A percentile compares a stretch with the other conserved stretches of the same genome.
These are phyloP conservation scores for Neotragus moschatus DNA, from an alignment of 2,113 vertebrate species.

Conservation along the genomic window DNA sequence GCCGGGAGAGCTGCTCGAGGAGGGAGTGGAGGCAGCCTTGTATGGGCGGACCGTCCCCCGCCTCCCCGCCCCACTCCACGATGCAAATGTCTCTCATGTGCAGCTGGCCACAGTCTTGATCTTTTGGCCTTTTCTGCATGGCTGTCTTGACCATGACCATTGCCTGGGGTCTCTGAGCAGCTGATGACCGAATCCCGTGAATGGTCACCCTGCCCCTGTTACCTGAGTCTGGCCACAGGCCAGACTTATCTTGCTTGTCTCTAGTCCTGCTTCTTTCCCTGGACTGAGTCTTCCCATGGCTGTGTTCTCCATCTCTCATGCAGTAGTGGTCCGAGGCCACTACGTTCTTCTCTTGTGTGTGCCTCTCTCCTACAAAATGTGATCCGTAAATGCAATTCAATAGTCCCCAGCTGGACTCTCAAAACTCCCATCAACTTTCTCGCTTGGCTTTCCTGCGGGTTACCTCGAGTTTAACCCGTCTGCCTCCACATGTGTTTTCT, in stretches of 20 bases:
- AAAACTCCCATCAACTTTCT: background rate
- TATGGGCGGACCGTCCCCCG: rapidly evolving
- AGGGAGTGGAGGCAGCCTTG: background rate
- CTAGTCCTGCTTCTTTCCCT: background rate
- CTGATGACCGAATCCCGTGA: background rate
- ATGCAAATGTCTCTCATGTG: rapidly evolving
- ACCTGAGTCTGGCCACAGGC: background rate
- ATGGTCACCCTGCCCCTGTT: background rate
- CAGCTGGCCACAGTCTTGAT: rapidly evolving
- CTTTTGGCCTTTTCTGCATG: background rate
- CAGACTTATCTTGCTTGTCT: background rate
- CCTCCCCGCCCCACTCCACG: too few relatives aligned
- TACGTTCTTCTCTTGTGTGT: background rate
- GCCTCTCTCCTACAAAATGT: background rate
- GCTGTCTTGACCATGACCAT: background rate
- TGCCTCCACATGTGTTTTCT: background rate
- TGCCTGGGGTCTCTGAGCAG: background rate
- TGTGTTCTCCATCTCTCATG: background rate
- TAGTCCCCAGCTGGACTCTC: background rate
- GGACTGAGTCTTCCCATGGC: background rate
- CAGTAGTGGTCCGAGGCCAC: background rate
- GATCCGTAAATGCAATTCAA: background rate
- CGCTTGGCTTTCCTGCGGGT: background rate
- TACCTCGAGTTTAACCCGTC: background rate
- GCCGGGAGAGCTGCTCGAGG: too few relatives aligned